Percentiles rank a stretch among this genome's conserved stretches.
Conservation (phyloP, 2,113 vertebrate genomes). For the Theristicus caerulescens region DNA sequence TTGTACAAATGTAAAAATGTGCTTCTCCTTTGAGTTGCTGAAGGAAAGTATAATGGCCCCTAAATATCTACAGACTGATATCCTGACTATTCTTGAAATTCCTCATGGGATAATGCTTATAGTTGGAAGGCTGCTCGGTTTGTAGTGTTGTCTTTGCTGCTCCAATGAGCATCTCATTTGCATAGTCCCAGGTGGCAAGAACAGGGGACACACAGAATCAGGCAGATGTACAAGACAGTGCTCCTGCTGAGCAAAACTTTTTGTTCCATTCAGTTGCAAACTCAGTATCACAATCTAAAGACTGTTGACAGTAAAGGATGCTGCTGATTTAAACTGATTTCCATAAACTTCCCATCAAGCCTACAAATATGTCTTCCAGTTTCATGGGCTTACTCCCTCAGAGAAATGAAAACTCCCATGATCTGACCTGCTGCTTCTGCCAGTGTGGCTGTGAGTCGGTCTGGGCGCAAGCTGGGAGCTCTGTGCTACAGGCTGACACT, state of each 20-base stretch:
- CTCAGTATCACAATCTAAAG: neutral
- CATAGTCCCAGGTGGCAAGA: neutral
- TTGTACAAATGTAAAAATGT: neutral
- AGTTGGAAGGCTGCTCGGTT: neutral
- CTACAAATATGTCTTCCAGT: neutral
- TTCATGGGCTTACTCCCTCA: neutral
- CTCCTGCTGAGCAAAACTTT: neutral
- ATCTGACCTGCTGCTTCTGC: neutral
- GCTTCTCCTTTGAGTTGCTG: neutral
- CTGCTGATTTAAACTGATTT: neutral
- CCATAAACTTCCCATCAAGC: neutral
- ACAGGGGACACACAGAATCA: neutral
- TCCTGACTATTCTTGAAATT: neutral
- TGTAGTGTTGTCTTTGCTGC: neutral
- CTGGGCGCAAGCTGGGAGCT: neutral
- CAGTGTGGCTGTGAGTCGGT: neutral
- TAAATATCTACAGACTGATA: neutral
- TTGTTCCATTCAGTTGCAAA: neutral
- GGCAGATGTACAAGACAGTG: neutral
- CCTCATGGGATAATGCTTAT: neutral
- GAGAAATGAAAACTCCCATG: neutral
- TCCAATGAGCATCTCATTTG: neutral
- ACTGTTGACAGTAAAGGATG: neutral
- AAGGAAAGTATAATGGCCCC: neutral
- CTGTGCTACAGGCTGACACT: neutral